Percentiles rank a stretch among this genome's conserved stretches.
Evolutionary conservation across 2,113 vertebrate species (phyloP).

Genomic region (Xiphorhynchus elegans): DNA sequence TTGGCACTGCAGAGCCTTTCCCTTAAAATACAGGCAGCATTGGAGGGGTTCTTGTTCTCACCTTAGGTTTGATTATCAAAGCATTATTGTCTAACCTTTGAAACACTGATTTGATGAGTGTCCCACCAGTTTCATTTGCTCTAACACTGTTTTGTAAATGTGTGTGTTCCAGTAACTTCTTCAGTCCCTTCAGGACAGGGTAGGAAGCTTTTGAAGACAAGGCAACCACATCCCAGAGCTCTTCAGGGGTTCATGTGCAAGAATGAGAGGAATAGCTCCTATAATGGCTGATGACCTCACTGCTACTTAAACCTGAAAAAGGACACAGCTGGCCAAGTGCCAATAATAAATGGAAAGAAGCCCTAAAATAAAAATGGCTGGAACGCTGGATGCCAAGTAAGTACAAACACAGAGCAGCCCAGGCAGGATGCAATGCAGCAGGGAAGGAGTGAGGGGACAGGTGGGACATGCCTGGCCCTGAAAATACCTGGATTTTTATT

Average conservation of each 20-base stretch:
- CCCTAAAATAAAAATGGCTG: slow-evolving; percentile 23
- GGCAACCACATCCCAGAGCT: not conserved
- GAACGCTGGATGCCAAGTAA: not conserved
- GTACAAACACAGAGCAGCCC: not conserved
- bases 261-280: not conserved
- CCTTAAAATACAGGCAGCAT: not conserved
- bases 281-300: not conserved
- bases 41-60: not conserved
- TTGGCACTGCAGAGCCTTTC: no score
- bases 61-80: not conserved
- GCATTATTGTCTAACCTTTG: not conserved
- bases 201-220: not conserved
- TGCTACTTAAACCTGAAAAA: not conserved
- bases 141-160: not conserved
- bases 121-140: not conserved
- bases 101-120: fast-evolving
- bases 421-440: not conserved
- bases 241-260: not conserved
- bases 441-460: not conserved
- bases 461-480: not conserved
- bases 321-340: not conserved
- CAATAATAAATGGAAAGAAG: slow-evolving; percentile 28
- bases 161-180: not conserved
- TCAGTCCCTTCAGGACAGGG: fast-evolving
- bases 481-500: not conserved